Evolutionary conservation across 1,140 invertebrate genomes (phyloP), one percentile per base, ranked within the genome.

Genomic region (Paraescarpia echinospica): DNA sequence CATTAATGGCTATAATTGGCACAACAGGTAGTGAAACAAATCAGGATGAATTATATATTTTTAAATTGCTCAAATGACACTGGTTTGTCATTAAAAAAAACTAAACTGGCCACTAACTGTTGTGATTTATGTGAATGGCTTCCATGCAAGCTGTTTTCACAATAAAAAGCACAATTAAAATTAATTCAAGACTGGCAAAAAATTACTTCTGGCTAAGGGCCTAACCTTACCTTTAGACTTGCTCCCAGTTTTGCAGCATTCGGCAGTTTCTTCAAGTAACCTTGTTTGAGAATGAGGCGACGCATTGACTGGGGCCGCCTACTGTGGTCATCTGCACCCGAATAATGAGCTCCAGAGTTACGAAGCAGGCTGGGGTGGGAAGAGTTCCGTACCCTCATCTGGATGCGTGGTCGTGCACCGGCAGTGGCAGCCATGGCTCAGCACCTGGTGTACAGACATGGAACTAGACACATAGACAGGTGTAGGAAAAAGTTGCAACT

Each of bases 211-310:
- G n/a, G n/a, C n/a, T n/a, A 77, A 77, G 0, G 22, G 0, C 22
- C 0, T 31, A 0, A 22, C 27, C 35, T 92, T 89, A 93, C 93
- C 91, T 93, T 93, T 22, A 93, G 48, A 27, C 59, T 35, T 6
- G 91, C 91, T 33, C 59, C 93, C 89, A 93, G 59, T 92, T 92
- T 92, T 5, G 59, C 48, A 9, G 35, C 51, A 35, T 93, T 93
- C 1, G 93, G 93, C 91, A 92, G n/a, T 89, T 93, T 93, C 89
- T 93, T 93, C 33, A 93, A 89, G 33, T 93, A 93, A 33, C 93
- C 93, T 35, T 92, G 91, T 89, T 93, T 92, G 18, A 92, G 34
- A 35, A 93, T 92, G 31, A 92, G 35, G 31, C 90, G 48, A 4
- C 35, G 90, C 92, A 93, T 91, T 31, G 92, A 59, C 51, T 92